phyloP scores from a whole-genome alignment of 2,888 invertebrate species.

The Heliconius charithonia region DNA sequence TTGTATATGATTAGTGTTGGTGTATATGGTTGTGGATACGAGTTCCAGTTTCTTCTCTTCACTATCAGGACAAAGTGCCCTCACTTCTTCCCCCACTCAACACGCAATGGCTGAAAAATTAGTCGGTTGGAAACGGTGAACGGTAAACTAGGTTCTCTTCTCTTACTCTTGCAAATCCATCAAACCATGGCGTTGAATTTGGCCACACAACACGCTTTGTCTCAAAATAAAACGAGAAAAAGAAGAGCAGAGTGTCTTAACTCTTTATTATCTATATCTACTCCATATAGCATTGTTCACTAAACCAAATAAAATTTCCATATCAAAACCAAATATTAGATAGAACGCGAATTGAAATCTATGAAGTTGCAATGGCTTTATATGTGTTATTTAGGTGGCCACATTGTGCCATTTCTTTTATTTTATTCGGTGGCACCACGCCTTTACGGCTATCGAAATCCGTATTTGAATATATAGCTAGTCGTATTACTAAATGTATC shows the following conservation, averaged over 20 bases:
- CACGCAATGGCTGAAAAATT: too few species aligned
- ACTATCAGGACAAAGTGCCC: too few species aligned
- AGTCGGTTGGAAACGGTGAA: too few species aligned
- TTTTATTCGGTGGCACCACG: slow-evolving; percentile 52
- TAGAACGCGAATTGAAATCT: slow-evolving; percentile 37
- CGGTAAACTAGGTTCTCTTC: too few species aligned
- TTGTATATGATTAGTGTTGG: too few species aligned
- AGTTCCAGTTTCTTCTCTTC: too few species aligned
- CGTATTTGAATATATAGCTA: slow-evolving; percentile 74
- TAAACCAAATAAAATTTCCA: background rate
- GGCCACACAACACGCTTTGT: background rate
- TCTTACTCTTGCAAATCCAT: too few species aligned
- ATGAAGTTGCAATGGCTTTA: slow-evolving; percentile 35
- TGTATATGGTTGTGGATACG: too few species aligned
- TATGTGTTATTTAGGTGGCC: slow-evolving; percentile 42
- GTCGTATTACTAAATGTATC: slow-evolving; percentile 57
- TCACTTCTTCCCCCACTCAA: too few species aligned
- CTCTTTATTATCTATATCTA: background rate
- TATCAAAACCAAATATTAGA: slow-evolving; percentile 10
- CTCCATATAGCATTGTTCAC: too few species aligned
- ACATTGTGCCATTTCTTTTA: slow-evolving; percentile 45
- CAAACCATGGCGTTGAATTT: background rate
- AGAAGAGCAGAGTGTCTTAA: background rate
- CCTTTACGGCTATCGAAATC: slow-evolving; percentile 73
- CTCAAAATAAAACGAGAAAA: background rate